Evolutionary conservation across 2,888 invertebrate genomes (phyloP).

Genomic region (Metellina segmentata): DNA sequence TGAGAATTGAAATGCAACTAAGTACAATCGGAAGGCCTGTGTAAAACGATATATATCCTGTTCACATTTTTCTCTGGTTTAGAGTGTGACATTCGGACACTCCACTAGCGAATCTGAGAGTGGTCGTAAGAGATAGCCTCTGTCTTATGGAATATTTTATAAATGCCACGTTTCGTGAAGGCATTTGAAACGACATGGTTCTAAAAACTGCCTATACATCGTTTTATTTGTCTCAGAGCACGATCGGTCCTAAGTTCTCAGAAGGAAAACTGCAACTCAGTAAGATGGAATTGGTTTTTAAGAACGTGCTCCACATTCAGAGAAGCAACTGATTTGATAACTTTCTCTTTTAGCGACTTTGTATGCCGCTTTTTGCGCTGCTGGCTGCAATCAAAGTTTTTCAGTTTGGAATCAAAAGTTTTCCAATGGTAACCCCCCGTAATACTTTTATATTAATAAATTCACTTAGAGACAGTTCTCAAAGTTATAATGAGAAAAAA

Average conservation of each 20-base stretch:
- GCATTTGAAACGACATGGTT: background rate
- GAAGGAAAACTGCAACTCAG: conserved; percentile 11
- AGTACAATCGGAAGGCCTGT: too few species aligned
- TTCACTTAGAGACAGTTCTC: background rate
- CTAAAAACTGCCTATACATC: background rate
- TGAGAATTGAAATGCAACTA: too few species aligned
- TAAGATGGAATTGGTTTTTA: conserved; percentile 13
- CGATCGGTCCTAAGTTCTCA: background rate
- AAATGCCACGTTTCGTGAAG: background rate
- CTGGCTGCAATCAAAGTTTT: background rate
- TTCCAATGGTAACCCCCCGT: background rate
- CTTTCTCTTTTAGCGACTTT: background rate
- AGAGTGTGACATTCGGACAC: too few species aligned
- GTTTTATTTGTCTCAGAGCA: background rate
- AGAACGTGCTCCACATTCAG: conserved; percentile 17
- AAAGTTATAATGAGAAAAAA: too few species aligned
- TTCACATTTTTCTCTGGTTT: too few species aligned
- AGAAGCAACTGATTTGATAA: conserved; percentile 17
- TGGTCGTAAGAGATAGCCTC: background rate
- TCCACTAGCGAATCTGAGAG: too few species aligned
- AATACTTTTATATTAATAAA: background rate
- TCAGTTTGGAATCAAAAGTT: background rate
- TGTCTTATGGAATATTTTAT: background rate
- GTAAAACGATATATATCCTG: too few species aligned
- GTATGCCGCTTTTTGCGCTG: background rate